These are phyloP conservation scores for Periphyllus acericola DNA, from an alignment of 2,888 invertebrate species.

Conservation along the genomic window DNA sequence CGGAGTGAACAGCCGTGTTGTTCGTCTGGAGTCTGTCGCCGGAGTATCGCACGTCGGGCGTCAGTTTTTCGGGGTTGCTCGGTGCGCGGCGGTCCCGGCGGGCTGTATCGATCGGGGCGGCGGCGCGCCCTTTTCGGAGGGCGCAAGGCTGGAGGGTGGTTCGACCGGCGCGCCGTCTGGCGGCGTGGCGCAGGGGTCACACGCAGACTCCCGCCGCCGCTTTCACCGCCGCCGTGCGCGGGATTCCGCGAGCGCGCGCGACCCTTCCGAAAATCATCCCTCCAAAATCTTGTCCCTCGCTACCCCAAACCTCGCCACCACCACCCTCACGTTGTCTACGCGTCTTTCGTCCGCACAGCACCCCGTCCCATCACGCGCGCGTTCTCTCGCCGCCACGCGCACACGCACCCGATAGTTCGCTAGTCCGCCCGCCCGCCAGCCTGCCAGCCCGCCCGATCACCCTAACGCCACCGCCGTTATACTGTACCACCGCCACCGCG, in stretches of 20 bases:
- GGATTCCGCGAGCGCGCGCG: conserved; percentile 3
- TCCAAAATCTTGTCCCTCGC: background rate
- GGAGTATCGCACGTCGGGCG: conserved; percentile 48
- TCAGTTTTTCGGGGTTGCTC: conserved; percentile 47
- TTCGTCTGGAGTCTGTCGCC: conserved; percentile 43
- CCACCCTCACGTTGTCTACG: background rate
- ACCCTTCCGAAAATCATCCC: conserved; percentile 50
- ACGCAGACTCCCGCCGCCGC: conserved; percentile 38
- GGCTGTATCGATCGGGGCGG: conserved; percentile 57
- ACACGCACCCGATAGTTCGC: background rate
- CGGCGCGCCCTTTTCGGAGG: conserved; percentile 54
- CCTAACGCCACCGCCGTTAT: background rate
- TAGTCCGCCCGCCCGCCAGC: background rate
- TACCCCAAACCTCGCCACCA: background rate
- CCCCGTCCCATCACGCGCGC: background rate
- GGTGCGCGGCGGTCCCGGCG: conserved; percentile 39
- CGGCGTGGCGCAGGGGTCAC: conserved; percentile 23
- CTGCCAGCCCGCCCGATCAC: background rate
- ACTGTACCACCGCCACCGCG: background rate
- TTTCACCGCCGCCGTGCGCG: background rate
- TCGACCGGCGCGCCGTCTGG: conserved; percentile 25
- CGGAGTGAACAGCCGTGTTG: conserved; percentile 40
- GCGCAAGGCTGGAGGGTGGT: conserved; percentile 20
- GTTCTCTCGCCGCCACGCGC: background rate
- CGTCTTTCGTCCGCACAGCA: background rate